phyloP scores from a whole-genome alignment of 2,113 vertebrate species.

The Uropsilus gracilis region DNA sequence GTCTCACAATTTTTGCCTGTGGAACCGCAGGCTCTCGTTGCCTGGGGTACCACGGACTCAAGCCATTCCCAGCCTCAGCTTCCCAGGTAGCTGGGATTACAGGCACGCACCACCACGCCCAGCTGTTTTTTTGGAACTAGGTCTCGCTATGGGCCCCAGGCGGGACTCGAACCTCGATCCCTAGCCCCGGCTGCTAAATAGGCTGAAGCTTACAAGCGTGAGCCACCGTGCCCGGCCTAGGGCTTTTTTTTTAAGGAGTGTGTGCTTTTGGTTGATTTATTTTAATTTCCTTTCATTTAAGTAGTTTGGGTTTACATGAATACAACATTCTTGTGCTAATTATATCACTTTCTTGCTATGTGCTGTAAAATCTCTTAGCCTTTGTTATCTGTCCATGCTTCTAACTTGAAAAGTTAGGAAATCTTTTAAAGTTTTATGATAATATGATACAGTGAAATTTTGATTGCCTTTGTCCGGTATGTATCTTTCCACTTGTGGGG shows the following conservation, averaged over 20 bases:
- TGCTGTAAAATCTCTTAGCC: background rate
- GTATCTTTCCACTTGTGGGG: conserved; percentile 26
- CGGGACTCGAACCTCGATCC: too few species aligned
- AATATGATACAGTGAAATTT: background rate
- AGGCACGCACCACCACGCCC: too few species aligned
- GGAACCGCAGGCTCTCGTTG: too few species aligned
- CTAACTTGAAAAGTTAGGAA: background rate
- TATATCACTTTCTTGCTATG: background rate
- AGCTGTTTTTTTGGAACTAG: too few species aligned
- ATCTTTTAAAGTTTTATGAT: background rate
- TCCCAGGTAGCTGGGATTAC: too few species aligned
- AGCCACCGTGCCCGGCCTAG: too few species aligned
- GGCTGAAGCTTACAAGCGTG: too few species aligned
- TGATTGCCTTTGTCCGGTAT: background rate
- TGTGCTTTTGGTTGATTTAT: background rate
- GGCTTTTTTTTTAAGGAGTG: background rate
- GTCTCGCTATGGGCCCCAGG: too few species aligned
- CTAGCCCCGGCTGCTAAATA: too few species aligned
- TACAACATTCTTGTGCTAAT: background rate
- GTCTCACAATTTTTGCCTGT: too few species aligned
- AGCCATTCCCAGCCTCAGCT: too few species aligned
- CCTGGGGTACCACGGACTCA: too few species aligned
- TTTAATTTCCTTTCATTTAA: background rate
- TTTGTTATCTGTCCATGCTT: background rate
- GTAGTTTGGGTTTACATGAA: background rate